Percentiles rank a stretch among this genome's conserved stretches.
phyloP scores from a whole-genome alignment of 1,140 invertebrate genomes.

The Bombus soroeensis region DNA sequence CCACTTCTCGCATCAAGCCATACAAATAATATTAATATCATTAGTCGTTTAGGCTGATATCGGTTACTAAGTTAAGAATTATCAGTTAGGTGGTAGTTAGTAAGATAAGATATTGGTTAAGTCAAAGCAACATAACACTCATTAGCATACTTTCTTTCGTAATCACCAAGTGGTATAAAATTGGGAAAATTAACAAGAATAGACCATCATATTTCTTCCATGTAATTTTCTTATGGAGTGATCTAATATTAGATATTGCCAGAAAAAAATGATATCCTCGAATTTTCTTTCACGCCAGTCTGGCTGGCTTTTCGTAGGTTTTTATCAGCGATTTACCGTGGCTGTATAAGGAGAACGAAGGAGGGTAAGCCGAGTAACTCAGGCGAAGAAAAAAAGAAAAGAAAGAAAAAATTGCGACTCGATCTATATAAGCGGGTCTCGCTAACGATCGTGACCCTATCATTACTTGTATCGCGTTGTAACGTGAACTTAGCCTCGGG shows the following conservation, averaged over 20 bases:
- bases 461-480: constrained; percentile 8
- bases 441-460: constrained; percentile 2
- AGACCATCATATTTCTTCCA: too few relatives aligned
- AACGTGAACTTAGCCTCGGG: constrained; percentile 7
- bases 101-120: too few relatives aligned
- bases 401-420: background rate
- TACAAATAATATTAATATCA: too few relatives aligned
- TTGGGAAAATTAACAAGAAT: too few relatives aligned
- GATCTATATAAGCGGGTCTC: background rate
- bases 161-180: too few relatives aligned
- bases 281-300: background rate
- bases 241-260: background rate
- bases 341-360: background rate
- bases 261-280: background rate
- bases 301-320: background rate
- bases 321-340: background rate
- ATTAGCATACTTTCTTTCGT: too few relatives aligned
- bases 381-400: background rate
- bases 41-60: too few relatives aligned
- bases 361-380: too few relatives aligned
- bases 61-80: too few relatives aligned
- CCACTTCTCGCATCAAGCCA: too few relatives aligned
- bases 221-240: background rate
- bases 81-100: too few relatives aligned
- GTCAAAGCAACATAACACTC: too few relatives aligned